Percentiles rank a stretch among this genome's conserved stretches.
Evolutionary conservation across 2,113 vertebrate species (phyloP).

Genomic region (Emydura subglobosa): DNA sequence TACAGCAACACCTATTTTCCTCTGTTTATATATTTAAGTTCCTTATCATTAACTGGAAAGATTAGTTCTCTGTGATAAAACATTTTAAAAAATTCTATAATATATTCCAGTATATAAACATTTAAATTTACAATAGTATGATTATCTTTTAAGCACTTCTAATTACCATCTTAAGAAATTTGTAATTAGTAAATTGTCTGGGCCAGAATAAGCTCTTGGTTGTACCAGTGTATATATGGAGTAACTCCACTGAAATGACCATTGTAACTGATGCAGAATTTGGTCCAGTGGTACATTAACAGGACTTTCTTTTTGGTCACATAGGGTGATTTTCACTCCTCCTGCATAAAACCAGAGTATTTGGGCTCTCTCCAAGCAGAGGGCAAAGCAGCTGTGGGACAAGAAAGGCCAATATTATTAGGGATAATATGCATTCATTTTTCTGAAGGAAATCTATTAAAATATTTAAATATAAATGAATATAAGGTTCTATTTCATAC

Average conservation of each 20-base stretch:
- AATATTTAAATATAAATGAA: neutral
- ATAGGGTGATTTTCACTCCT: neutral
- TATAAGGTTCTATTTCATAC: neutral
- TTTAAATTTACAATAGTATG: neutral
- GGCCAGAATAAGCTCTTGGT: neutral
- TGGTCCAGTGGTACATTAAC: neutral
- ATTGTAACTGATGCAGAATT: neutral
- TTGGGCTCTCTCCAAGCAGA: neutral
- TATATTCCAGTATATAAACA: neutral
- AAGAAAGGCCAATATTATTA: neutral
- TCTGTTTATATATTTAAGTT: neutral
- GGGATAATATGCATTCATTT: neutral
- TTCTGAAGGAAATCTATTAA: neutral
- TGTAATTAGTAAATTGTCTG: neutral
- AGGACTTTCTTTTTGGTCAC: slow-evolving; percentile 23
- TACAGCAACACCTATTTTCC: neutral
- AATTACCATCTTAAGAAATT: neutral
- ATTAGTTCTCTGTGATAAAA: neutral
- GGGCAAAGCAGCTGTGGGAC: neutral
- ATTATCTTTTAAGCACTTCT: neutral
- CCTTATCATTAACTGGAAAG: neutral
- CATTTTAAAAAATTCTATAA: neutral
- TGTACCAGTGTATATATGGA: neutral
- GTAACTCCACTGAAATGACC: neutral
- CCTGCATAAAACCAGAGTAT: neutral